phyloP scores from a whole-genome alignment of 2,113 vertebrate genomes.

The Esox niger region DNA sequence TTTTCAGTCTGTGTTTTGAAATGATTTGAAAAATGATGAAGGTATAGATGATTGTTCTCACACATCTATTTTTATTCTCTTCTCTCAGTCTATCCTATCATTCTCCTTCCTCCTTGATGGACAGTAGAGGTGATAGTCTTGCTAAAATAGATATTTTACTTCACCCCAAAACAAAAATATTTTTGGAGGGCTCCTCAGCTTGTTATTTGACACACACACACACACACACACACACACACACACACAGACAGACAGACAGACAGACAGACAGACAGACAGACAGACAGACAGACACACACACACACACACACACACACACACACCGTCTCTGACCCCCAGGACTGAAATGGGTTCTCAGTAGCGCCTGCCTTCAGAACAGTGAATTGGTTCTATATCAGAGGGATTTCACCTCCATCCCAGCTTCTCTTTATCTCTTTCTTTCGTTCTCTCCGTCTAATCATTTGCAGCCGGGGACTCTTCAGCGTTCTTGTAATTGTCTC shows the following conservation, averaged over 20 bases:
- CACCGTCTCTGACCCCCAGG: conserved; percentile 73
- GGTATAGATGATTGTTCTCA: background rate
- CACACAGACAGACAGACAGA: conserved; percentile 21
- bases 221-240: conserved; percentile 24
- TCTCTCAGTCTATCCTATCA: background rate
- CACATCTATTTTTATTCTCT: no score
- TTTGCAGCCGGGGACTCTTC: conserved; percentile 72
- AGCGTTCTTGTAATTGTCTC: conserved; percentile 79
- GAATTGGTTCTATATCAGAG: conserved; percentile 74
- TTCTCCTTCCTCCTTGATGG: conserved; percentile 37
- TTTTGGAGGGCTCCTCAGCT: conserved; percentile 41
- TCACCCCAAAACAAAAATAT: conserved; percentile 41
- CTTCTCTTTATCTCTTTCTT: conserved; percentile 68
- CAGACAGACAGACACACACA: conserved; percentile 19
- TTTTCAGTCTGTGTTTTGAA: background rate
- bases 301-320: conserved; percentile 30
- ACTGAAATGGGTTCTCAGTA: conserved; percentile 86
- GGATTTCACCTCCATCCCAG: conserved; percentile 73
- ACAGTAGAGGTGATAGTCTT: conserved; percentile 68
- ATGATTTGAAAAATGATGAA: background rate
- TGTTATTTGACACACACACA: conserved; percentile 44
- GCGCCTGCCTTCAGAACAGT: conserved; percentile 59
- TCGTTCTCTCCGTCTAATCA: conserved; percentile 73
- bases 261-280: conserved; percentile 29
- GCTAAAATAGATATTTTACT: conserved; percentile 51